Base-by-base conservation (phyloP, 1,140 invertebrate genomes). In the Bemisia tabaci region DNA sequence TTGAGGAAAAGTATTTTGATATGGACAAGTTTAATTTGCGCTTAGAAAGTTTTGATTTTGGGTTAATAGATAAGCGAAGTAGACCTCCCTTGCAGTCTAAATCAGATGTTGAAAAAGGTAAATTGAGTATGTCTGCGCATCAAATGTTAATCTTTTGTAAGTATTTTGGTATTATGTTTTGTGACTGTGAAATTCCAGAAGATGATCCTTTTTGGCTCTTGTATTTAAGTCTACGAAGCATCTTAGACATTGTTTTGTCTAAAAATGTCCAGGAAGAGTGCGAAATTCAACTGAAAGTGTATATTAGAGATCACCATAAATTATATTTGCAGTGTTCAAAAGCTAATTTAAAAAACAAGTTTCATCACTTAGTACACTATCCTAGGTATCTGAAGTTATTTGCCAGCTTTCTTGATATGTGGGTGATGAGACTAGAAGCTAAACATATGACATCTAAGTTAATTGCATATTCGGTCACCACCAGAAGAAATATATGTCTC, bases 1-100 rank as follows among this genome's bases (percentile, higher is more conserved):
- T 26, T 33, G 27, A n/a, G 5, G 24, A 24, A 17, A 65, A 65
- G 2, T 60, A 26, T 26, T 65, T 65, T 65, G 26, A 23, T 5
- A n/a, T 65, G 1, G 21, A 60, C 1, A 26, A 25, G 17, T 60
- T 65, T 59, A 60, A 65, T 60, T 5, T 26, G n/a, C 12, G 25
- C 9, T 59, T 65, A 26, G 12, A 60, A n/a, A 26, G 24, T 25
- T 65, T 65, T 61, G 26, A 59, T 9, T 65, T 26, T 60, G 25
- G 59, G 2, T 2, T 26, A 25, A 60, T 22, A 27, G 59, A 65
- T 24, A 65, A 33, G 17, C 5, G 33, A 48, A 48, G 17, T 48
- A 48, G 17, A 48, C 33, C 33, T 9, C 33, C 33, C 5, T 17
- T 48, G 33, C 33, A 48, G 17, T 48, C 33, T 9, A 17, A 48